Conservation (phyloP, 2,113 vertebrate genomes). For the Lagopus muta region DNA sequence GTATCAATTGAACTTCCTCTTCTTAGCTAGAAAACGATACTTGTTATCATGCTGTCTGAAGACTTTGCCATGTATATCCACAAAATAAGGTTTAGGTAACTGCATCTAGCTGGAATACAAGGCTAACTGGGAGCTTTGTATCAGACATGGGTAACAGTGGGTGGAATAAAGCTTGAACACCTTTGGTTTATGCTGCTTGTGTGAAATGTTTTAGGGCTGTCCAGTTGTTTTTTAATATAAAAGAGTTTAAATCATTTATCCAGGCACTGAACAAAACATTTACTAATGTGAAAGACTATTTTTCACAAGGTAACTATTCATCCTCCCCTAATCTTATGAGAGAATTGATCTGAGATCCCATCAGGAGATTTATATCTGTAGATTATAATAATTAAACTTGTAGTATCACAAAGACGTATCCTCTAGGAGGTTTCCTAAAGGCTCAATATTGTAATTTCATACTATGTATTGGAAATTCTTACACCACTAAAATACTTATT, state of each 20-base stretch:
- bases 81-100: not conserved
- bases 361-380: not conserved
- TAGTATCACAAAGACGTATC: not conserved
- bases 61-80: not conserved
- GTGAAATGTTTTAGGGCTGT: not conserved
- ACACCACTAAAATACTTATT: not conserved
- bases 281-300: not conserved
- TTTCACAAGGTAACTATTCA: not conserved
- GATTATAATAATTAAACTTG: not conserved
- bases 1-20: not conserved
- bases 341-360: not conserved
- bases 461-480: not conserved
- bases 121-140: not conserved
- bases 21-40: not conserved
- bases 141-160: not conserved
- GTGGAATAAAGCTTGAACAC: not conserved
- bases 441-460: not conserved
- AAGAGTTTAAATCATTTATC: not conserved
- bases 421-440: not conserved
- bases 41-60: not conserved
- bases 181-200: not conserved
- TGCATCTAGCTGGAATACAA: not conserved
- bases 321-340: not conserved
- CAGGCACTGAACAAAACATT: not conserved
- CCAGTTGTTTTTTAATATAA: not conserved